Conservation (phyloP, 2,797 vertebrate species). For the Fistularia commersonii region DNA sequence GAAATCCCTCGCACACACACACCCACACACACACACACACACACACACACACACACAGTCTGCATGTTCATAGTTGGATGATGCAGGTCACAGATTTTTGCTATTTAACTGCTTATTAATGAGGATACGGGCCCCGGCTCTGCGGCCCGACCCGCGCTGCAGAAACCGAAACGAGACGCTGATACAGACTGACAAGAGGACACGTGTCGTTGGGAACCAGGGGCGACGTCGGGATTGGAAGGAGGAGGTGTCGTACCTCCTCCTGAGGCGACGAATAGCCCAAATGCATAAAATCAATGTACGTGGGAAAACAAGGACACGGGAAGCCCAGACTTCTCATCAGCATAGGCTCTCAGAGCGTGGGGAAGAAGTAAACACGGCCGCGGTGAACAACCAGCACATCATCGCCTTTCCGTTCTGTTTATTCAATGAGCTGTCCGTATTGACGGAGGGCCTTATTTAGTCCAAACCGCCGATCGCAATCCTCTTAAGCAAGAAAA, state of each 20-base stretch:
- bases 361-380: too few relatives aligned
- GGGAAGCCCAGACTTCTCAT: too few relatives aligned
- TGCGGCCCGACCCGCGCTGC: conserved; percentile 3
- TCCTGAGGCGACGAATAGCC: too few relatives aligned
- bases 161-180: conserved; percentile 5
- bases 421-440: not conserved
- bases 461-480: too few relatives aligned
- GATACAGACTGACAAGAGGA: conserved; percentile 30
- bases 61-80: conserved; percentile 51
- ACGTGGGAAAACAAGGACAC: conserved; percentile 15
- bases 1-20: conserved; percentile 48
- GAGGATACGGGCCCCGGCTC: conserved; percentile 14
- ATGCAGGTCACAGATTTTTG: conserved; percentile 55
- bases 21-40: conserved; percentile 15
- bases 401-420: not conserved
- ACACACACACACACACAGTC: conserved; percentile 12
- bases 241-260: conserved; percentile 19
- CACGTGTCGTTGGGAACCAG: conserved; percentile 24
- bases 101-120: conserved; percentile 52
- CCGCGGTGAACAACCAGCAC: too few relatives aligned
- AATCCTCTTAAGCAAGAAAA: not conserved
- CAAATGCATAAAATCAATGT: conserved; percentile 17
- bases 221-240: conserved; percentile 14
- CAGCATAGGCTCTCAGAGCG: too few relatives aligned
- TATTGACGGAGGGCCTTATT: too few relatives aligned